Conservation (phyloP, 2,797 vertebrate genomes). For the Rhabdophis nuchalis region DNA sequence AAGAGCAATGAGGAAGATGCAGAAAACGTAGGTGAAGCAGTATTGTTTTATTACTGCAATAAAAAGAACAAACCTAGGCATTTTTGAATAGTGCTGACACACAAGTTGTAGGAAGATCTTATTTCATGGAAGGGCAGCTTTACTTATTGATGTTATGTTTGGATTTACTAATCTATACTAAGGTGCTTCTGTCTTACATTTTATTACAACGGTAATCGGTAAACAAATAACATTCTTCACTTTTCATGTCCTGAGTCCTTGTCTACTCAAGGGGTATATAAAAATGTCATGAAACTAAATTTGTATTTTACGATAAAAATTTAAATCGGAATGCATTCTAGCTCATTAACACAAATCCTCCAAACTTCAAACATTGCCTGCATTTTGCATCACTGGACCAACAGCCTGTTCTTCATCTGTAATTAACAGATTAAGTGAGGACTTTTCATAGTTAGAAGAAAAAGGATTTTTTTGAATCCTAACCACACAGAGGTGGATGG, state of each 20-base stretch:
- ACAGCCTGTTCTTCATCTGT: not conserved
- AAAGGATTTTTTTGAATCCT: not conserved
- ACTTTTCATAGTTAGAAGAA: not conserved
- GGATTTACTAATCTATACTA: slow-evolving; percentile 48
- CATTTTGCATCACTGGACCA: not conserved
- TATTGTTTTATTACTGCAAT: slow-evolving; percentile 7
- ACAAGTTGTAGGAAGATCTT: slow-evolving; percentile 16
- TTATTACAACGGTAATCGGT: slow-evolving; percentile 63
- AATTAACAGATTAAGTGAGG: no score
- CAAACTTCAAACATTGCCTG: not conserved
- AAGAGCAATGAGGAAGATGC: not conserved
- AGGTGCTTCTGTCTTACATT: slow-evolving; percentile 50
- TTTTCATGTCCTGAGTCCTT: slow-evolving; percentile 30
- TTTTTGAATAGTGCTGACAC: slow-evolving; percentile 33
- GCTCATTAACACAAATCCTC: not conserved
- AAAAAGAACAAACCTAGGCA: slow-evolving; percentile 7
- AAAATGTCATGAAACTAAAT: slow-evolving; percentile 14
- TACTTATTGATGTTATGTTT: slow-evolving; percentile 48
- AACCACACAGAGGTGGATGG: not conserved
- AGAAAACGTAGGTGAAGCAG: not conserved
- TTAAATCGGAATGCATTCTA: not conserved
- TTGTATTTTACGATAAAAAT: not conserved
- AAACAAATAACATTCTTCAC: slow-evolving; percentile 45
- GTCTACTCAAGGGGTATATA: not conserved
- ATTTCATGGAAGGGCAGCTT: slow-evolving; percentile 36